Evolutionary conservation across 2,888 invertebrate species (phyloP).

Genomic region (Drosophila stalkeri): DNA sequence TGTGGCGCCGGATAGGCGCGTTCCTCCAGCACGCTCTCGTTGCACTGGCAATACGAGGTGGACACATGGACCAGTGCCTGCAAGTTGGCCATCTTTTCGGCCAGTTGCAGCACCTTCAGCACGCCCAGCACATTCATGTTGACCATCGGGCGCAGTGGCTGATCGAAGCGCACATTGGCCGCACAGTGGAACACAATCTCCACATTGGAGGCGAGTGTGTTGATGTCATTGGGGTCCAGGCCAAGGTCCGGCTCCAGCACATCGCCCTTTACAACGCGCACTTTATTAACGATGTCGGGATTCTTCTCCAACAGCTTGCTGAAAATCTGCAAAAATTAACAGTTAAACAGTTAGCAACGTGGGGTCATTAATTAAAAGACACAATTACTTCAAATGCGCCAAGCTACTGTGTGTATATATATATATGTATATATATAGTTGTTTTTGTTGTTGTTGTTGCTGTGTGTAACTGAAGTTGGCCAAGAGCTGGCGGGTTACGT

Average conservation of each 20-base stretch:
- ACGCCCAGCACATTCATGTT: slow-evolving; percentile 94
- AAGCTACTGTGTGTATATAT: slow-evolving; percentile 4
- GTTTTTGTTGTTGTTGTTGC: background rate
- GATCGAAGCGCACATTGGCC: slow-evolving; percentile 95
- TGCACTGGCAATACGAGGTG: slow-evolving; percentile 96
- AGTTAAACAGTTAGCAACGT: slow-evolving; percentile 10
- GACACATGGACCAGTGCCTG: slow-evolving; percentile 93
- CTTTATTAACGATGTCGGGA: slow-evolving; percentile 87
- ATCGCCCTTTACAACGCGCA: slow-evolving; percentile 89
- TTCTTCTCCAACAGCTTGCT: slow-evolving; percentile 86
- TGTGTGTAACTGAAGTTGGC: slow-evolving; percentile 15
- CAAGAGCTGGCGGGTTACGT: slow-evolving; percentile 5
- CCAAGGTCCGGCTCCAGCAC: slow-evolving; percentile 87
- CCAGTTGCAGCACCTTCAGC: slow-evolving; percentile 90
- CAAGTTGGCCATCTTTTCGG: slow-evolving; percentile 89
- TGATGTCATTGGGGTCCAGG: slow-evolving; percentile 87
- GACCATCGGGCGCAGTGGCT: slow-evolving; percentile 92
- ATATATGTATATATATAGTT: background rate
- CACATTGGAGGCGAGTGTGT: slow-evolving; percentile 87
- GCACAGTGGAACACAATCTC: slow-evolving; percentile 93
- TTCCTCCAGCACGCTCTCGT: slow-evolving; percentile 91
- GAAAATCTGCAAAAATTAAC: slow-evolving; percentile 86
- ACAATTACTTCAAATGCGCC: slow-evolving; percentile 10
- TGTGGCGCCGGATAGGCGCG: slow-evolving; percentile 90
- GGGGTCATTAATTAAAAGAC: slow-evolving; percentile 39